Conservation (phyloP, 2,888 invertebrate species). For the Ptilodon capucinus region DNA sequence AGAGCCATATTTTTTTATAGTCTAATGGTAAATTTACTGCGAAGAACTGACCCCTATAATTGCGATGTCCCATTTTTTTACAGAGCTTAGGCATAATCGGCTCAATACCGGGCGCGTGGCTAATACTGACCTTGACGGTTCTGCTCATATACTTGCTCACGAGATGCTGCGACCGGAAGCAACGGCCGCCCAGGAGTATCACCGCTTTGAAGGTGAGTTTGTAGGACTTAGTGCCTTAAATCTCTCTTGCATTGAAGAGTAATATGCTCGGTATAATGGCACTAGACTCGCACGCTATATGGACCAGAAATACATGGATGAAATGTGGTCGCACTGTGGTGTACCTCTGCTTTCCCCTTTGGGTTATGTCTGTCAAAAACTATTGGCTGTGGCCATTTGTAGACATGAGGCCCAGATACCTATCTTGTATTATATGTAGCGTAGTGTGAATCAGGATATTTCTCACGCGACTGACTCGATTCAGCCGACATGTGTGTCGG, state of each 20-base stretch:
- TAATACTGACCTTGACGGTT: slow-evolving; percentile 94
- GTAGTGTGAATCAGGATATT: slow-evolving; percentile 47
- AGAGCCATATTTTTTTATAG: too few relatives aligned
- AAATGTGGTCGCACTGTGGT: too few relatives aligned
- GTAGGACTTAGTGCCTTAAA: not conserved
- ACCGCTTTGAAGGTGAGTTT: slow-evolving; percentile 87
- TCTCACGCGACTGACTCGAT: slow-evolving; percentile 34
- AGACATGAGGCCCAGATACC: slow-evolving; percentile 26
- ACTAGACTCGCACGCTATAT: too few relatives aligned
- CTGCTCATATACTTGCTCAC: slow-evolving; percentile 96
- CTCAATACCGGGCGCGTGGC: slow-evolving; percentile 96
- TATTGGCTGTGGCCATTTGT: too few relatives aligned
- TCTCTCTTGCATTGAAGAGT: too few relatives aligned
- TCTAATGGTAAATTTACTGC: too few relatives aligned
- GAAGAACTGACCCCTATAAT: not conserved
- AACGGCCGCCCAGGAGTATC: slow-evolving; percentile 93
- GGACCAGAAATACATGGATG: too few relatives aligned
- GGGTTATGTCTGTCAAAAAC: too few relatives aligned
- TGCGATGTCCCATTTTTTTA: slow-evolving; percentile 35
- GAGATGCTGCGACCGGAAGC: slow-evolving; percentile 97
- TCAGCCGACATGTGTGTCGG: not conserved
- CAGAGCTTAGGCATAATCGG: slow-evolving; percentile 97
- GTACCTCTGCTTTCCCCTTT: too few relatives aligned
- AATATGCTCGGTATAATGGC: too few relatives aligned
- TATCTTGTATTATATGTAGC: slow-evolving; percentile 34